phyloP scores from a whole-genome alignment of 2,888 invertebrate species.

The Papilio protenor region DNA sequence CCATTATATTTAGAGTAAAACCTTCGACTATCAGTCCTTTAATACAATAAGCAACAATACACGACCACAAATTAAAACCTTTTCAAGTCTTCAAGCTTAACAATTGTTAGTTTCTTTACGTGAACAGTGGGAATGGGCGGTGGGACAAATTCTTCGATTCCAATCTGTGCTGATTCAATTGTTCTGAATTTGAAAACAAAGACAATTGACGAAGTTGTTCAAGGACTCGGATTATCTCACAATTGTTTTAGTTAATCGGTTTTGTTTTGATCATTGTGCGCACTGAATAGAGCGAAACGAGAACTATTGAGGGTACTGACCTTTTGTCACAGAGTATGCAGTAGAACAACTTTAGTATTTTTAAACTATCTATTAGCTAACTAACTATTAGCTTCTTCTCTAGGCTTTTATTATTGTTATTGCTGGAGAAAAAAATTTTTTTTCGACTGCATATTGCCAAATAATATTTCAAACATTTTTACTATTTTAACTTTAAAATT shows the following conservation, averaged over 20 bases:
- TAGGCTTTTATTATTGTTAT: too few species aligned
- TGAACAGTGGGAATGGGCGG: slow-evolving; percentile 16
- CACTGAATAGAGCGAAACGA: slow-evolving; percentile 10
- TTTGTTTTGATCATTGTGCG: slow-evolving; percentile 35
- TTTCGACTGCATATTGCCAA: too few species aligned
- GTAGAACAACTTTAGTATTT: background rate
- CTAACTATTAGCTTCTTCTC: too few species aligned
- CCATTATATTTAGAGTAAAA: background rate
- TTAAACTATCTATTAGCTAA: background rate
- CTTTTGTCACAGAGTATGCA: slow-evolving; percentile 21
- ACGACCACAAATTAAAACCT: background rate
- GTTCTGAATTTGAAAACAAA: slow-evolving; percentile 30
- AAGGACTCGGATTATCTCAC: slow-evolving; percentile 39
- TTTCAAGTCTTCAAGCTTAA: background rate
- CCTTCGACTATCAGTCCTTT: background rate
- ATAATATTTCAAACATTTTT: too few species aligned
- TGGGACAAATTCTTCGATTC: slow-evolving; percentile 31
- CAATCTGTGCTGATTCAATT: slow-evolving; percentile 10
- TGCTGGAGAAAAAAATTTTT: too few species aligned
- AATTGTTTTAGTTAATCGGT: slow-evolving; percentile 36
- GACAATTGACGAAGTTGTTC: slow-evolving; percentile 26
- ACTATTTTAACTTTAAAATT: too few species aligned
- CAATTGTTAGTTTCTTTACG: slow-evolving; percentile 13
- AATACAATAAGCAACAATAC: background rate
- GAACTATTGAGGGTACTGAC: slow-evolving; percentile 16